Conservation (phyloP, 2,797 vertebrate genomes). For the Hapalemur alaotrensis region DNA sequence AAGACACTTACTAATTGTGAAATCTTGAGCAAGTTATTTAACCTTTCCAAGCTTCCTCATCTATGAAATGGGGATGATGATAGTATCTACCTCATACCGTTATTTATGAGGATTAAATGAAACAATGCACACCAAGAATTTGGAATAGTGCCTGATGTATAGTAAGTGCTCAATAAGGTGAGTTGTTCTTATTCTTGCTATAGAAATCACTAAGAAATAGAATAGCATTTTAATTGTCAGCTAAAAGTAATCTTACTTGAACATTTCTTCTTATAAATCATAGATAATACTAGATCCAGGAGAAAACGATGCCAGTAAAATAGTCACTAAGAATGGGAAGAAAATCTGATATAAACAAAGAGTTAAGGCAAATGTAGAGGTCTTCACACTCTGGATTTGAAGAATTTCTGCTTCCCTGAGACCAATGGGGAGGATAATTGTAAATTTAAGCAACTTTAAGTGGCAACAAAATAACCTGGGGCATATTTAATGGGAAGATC, state of each 20-base stretch:
- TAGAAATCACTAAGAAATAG: conserved; percentile 33
- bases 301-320: neutral
- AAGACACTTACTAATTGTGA: conserved; percentile 63
- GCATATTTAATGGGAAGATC: neutral
- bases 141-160: neutral
- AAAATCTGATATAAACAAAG: neutral
- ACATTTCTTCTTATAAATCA: conserved; percentile 28
- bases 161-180: neutral
- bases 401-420: neutral
- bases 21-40: conserved; percentile 45
- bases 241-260: conserved; percentile 3
- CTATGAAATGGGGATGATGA: conserved; percentile 66
- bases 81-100: neutral
- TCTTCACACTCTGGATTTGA: neutral
- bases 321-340: conserved; percentile 4
- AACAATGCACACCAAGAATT: neutral
- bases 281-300: neutral
- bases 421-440: neutral
- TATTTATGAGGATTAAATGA: conserved; percentile 31
- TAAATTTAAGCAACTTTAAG: neutral
- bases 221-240: conserved; percentile 8
- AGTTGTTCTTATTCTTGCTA: neutral
- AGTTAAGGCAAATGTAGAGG: conserved; percentile 1
- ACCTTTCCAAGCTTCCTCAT: conserved; percentile 56
- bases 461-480: neutral